These are phyloP conservation scores for Dorcus hopei DNA, from an alignment of 2,888 invertebrate species.

Conservation along the genomic window DNA sequence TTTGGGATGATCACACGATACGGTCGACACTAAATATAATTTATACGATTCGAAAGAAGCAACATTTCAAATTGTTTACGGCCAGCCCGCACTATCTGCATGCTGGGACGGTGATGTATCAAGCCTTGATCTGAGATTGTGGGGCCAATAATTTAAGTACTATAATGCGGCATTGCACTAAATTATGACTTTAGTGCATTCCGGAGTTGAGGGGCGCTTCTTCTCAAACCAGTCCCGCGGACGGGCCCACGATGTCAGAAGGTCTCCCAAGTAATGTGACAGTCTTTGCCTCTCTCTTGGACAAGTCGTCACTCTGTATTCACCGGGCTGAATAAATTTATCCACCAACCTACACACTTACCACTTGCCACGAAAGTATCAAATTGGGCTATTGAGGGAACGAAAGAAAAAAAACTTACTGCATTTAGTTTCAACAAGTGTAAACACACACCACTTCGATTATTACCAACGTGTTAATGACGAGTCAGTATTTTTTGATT, in stretches of 20 bases:
- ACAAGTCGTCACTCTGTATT: no score
- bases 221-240: constrained; percentile 23
- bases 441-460: no score
- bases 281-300: no score
- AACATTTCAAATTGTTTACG: constrained; percentile 31
- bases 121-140: constrained; percentile 30
- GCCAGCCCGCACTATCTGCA: constrained; percentile 23
- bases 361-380: no score
- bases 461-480: no score
- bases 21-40: constrained; percentile 27
- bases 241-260: constrained; percentile 21
- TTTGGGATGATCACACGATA: constrained; percentile 20
- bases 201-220: neutral
- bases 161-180: constrained; percentile 30
- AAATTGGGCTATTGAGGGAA: no score
- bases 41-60: constrained; percentile 24
- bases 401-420: no score
- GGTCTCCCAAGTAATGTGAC: constrained; percentile 4
- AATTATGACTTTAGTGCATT: constrained; percentile 25
- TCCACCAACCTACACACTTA: no score
- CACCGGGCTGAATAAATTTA: no score
- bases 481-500: no score
- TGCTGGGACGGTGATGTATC: constrained; percentile 31
- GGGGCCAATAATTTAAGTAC: constrained; percentile 34
- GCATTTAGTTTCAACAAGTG: no score